phyloP scores from a whole-genome alignment of 2,888 invertebrate species.

The Acleris emargana region DNA sequence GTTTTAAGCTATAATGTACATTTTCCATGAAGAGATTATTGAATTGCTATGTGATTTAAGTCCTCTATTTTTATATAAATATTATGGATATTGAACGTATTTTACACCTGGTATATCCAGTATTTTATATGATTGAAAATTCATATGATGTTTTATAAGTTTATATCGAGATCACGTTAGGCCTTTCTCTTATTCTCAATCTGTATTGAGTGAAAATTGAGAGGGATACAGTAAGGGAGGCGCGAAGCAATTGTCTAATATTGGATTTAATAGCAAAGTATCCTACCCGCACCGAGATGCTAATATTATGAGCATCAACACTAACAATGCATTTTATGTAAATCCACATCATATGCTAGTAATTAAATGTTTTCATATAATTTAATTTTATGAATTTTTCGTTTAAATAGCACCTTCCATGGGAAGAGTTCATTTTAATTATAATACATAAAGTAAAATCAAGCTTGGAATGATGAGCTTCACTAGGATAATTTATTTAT shows the following conservation, averaged over 20 bases:
- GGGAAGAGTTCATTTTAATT: slow-evolving; percentile 49
- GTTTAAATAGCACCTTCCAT: slow-evolving; percentile 62
- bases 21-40: slow-evolving; percentile 13
- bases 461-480: slow-evolving; percentile 13
- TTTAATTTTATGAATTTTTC: slow-evolving; percentile 40
- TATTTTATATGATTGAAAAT: no score
- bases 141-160: no score
- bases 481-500: no score
- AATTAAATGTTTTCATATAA: slow-evolving; percentile 27
- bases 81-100: no score
- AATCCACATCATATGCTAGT: slow-evolving; percentile 16
- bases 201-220: neutral
- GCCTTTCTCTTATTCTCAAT: no score
- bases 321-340: slow-evolving; percentile 14
- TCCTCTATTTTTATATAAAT: neutral
- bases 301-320: neutral
- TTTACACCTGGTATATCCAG: no score
- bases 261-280: neutral
- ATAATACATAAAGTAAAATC: slow-evolving; percentile 19
- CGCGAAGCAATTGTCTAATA: neutral
- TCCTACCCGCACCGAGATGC: no score
- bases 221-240: neutral
- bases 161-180: no score
- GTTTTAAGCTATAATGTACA: slow-evolving; percentile 43
- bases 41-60: neutral